Base-by-base conservation (phyloP, 2,888 invertebrate genomes). In the Allacma fusca region DNA sequence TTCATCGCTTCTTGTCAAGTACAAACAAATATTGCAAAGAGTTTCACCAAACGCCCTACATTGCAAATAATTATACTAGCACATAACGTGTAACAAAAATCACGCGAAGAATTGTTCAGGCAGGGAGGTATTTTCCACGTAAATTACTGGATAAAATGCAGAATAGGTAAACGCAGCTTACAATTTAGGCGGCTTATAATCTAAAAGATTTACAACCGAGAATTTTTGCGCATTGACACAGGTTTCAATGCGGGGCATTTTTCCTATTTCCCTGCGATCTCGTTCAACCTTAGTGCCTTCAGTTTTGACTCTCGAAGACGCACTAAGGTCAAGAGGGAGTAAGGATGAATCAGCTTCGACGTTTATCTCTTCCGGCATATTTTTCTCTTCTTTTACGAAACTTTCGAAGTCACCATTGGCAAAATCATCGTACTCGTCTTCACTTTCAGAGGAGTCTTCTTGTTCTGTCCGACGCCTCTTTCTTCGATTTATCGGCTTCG, bases 391-490 rank as follows among this genome's bases (percentile, higher is more conserved):
- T 40, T 65, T 43, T 16, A 76, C 64, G 23, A 76, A 70, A 43
- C 76, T 76, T 50, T 76, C 62, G 62, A 76, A 76, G 44, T 76
- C 76, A 40, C 65, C 40, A 34, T 34, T 73, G 24, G 76, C 59
- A 29, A 57, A 62, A n/a, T 28, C 59, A 24, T 70, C 50, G 13
- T 34, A 26, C 1, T 79, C 79, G 44, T 77, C 81, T 40, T 80
- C 80, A 77, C 80, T 80, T 29, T 79, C 80, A 0, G 81, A 80
- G 13, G 77, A 73, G 0, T 81, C 80, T 19, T 78, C 79, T 57
- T 78, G 73, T 50, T 80, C 77, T 24, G 77, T 75, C 57, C 81
- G 62, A n/a, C 81, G 77, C 62, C 81, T 59, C 69, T 81, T 81
- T 19, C 80, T 26, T n/a, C 78, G 77, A 7, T 43, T 72, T 62